Evolutionary conservation across 2,113 vertebrate species (phyloP).

Genomic region (Notarius quadriscutis): DNA sequence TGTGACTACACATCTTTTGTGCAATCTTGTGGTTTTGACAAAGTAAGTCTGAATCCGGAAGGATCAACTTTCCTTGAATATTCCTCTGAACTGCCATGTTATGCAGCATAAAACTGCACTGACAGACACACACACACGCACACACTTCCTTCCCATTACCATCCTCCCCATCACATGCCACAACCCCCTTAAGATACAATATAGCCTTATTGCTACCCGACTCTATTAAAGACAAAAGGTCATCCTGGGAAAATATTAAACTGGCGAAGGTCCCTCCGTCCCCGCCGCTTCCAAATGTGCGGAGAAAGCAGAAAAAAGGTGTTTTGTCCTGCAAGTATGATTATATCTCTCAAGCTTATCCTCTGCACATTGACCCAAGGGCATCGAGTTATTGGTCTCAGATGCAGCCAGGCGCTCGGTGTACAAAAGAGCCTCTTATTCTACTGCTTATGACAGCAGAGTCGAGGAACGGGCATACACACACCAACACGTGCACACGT

Average conservation of each 20-base stretch:
- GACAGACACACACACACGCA: constrained; percentile 43
- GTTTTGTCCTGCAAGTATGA: constrained; percentile 80
- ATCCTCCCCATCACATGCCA: constrained; percentile 64
- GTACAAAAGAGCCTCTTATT: constrained; percentile 82
- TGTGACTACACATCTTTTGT: constrained; percentile 46
- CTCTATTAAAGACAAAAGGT: constrained; percentile 84
- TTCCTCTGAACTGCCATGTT: constrained; percentile 50
- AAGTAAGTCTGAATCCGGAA: constrained; percentile 48
- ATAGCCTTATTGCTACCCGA: constrained; percentile 77
- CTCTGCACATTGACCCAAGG: constrained; percentile 75
- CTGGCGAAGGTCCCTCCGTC: constrained; percentile 72
- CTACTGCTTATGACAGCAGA: constrained; percentile 71
- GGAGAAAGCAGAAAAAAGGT: constrained; percentile 78
- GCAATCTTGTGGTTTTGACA: constrained; percentile 47
- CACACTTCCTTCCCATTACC: constrained; percentile 60
- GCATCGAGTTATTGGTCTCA: constrained; percentile 81
- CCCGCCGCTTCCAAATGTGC: constrained; percentile 73
- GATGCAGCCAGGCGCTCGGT: constrained; percentile 77
- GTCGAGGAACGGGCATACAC: constrained; percentile 18
- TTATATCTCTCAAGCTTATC: constrained; percentile 81
- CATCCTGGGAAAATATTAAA: constrained; percentile 81
- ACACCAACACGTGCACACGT: constrained; percentile 22
- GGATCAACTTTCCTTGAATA: constrained; percentile 55
- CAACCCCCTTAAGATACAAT: constrained; percentile 81
- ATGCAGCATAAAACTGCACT: constrained; percentile 32